Base-by-base conservation (phyloP, 2,888 invertebrate species). In the Lampropteryx suffumata region DNA sequence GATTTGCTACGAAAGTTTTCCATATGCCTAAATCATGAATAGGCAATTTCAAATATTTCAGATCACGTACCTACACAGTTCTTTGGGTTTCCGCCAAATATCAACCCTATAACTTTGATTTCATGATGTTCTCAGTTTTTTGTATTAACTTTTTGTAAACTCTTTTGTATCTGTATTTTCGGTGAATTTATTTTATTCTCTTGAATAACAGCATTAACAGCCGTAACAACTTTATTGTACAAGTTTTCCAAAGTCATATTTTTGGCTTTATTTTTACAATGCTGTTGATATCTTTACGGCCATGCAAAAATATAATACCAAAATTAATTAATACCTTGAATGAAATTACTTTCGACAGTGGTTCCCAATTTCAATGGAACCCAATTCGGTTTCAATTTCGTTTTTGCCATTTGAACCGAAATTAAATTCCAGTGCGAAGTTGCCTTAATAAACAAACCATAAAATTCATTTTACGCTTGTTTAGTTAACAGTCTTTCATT, bases 31-130 rank as follows among this genome's bases (percentile, higher is more conserved):
- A 70, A 66, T 68, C 75, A 79, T 82, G 86, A 84, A 84, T 80
- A 84, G 83, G 80, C 84, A 82, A 82, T 84, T 76, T 67, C 60
- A 60, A 76, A 71, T 72, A 78, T 82, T 82, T 81, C 79, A 73
- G 78, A 77, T 80, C 85, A 86, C 85, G 84, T 82, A 60, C 59
- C 30, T 21, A 5, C 52, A n/a, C n/a, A 57, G 41, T 68, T 73
- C 74, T 72, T 78, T 81, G 83, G 84, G 79, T 61, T 64, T 64
- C 65, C 66, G 77, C 81, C 82, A 84, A 80, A 68, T 67, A 61
- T 67, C 59, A 62, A 50, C 49, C 62, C 71, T 76, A 79, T 77
- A 80, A 81, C 47, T 57, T 58, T 56, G 41, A 33, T 56, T 60
- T 54, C 40, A 58, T 52, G 41, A 45, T 47, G 46, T 45, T 30